phyloP scores from a whole-genome alignment of 64 coral and sea anemone genomes.

The Actinia equina region DNA sequence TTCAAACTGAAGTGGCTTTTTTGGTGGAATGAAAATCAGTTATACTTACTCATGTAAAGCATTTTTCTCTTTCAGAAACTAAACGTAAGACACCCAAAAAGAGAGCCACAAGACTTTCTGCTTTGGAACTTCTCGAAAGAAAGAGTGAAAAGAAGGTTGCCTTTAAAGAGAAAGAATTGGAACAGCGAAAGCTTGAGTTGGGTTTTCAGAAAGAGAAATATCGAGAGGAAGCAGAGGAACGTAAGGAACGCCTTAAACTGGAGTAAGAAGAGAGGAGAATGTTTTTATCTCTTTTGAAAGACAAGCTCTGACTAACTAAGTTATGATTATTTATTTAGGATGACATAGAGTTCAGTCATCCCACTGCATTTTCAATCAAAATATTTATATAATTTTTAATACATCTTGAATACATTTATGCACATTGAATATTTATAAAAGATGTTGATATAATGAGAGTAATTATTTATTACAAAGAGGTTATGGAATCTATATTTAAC shows the following conservation, averaged over 20 bases:
- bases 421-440: too few species aligned
- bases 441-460: too few species aligned
- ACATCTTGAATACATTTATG: too few species aligned
- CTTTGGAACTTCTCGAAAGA: constrained; percentile 12
- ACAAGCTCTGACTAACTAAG: constrained; percentile 8
- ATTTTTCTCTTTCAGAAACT: background rate
- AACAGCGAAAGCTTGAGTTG: constrained; percentile 9
- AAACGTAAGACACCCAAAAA: background rate
- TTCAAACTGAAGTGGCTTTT: background rate
- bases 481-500: too few species aligned
- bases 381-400: too few species aligned
- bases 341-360: too few species aligned
- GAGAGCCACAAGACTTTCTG: constrained; percentile 30
- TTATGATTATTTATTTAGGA: background rate
- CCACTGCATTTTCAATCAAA: too few species aligned
- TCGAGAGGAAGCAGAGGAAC: constrained; percentile 16
- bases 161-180: constrained; percentile 13
- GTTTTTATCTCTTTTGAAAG: constrained; percentile 22
- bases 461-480: too few species aligned
- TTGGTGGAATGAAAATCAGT: background rate
- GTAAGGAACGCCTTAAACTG: constrained; percentile 8
- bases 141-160: constrained; percentile 13
- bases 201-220: constrained; percentile 13
- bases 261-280: constrained; percentile 39
- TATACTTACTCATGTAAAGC: too few species aligned